Evolutionary conservation across 2,797 vertebrate genomes (phyloP), one percentile per base, ranked within the genome.

Genomic region (Gallinago nigripennis): DNA sequence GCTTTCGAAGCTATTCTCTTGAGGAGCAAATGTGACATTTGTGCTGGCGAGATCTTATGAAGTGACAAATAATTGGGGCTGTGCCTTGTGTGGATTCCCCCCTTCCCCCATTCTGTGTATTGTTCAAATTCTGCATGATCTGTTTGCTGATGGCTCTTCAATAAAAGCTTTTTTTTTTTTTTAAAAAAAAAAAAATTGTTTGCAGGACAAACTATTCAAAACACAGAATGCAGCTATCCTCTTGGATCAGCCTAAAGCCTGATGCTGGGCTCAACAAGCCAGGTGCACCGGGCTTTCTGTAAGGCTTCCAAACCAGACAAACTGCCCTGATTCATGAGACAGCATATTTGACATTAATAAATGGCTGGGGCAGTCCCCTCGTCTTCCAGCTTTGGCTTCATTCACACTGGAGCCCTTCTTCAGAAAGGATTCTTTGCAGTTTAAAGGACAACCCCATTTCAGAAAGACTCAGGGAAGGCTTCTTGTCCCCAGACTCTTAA

Each of bases 271-370:
- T 94, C 85, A 76, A 83, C 93, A 82, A 83, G 82, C 95, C 97
- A 98, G 97, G 97, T 98, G 96, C 94, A 95, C 30, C 46, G 92
- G 37, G 73, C 96, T 96, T 97, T 96, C 95, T 97, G 91, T 97
- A 35, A 93, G 82, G 79, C 93, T 96, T 97, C 94, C 95, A 96
- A 90, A 86, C 50, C 93, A 90, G 96, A 96, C 94, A 96, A 95
- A 94, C 95, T 96, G 77, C 93, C 91, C 94, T 78, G 94, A 97
- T 97, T 97, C 96, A 97, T 94, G 95, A 85, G 95, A 91, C 94
- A 70, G 86, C 92, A 95, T 97, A 95, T 97, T 85, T 97, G 97
- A 97, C 97, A 54, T 97, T 97, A 98, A 98, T 97, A 97, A 98
- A 98, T 97, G 96, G 93, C 92, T 39, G 54, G 91, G 94, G 93